Evolutionary conservation across 2,797 vertebrate genomes (phyloP), one percentile per base, ranked within the genome.

Genomic region (Hypotaenidia okinawae): DNA sequence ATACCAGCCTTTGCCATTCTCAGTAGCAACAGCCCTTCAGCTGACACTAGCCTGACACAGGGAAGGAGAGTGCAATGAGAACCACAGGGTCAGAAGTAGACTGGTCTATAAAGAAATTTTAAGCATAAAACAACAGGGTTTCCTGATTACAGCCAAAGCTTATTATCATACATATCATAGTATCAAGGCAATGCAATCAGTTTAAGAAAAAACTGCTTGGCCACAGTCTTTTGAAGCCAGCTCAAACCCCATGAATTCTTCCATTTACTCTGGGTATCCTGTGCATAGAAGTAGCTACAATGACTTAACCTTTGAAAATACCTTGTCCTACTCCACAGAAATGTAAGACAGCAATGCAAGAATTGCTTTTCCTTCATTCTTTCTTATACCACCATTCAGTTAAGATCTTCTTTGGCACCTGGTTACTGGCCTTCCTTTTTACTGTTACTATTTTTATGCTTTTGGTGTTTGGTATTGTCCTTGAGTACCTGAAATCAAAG

Each of bases 1-100:
- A 39, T 15, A 32, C 17, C 10, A 59, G 24, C 37, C 28, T 57
- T 64, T 66, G 39, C 25, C 13, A 33, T 13, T 25, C 13, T 35
- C 24, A 23, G n/a, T 3, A 52, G 45, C 24, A 76, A 28, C 52
- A 41, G 33, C 45, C 22, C 47, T 59, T 63, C 58, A 28, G 22
- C 5, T 77, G 72, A 66, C 15, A 8, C 33, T 32, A 10, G 24
- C 32, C 28, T 1, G 0, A 23, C 23, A 12, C 2, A 9, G 22
- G 39, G 39, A 70, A 77, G 30, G 18, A 24, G 54, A 39, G 24
- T 39, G 23, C 32, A 58, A 6, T 7, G 23, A 62, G 10, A 63
- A 28, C 6, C 13, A 35, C 19, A 37, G 11, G 23, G 10, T 32
- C 62, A 62, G 22, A 32, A 69, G 43, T 6, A 57, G 23, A 32